Evolutionary conservation across 2,888 invertebrate species (phyloP), one percentile per base, ranked within the genome.

Genomic region (Alcis repandata): DNA sequence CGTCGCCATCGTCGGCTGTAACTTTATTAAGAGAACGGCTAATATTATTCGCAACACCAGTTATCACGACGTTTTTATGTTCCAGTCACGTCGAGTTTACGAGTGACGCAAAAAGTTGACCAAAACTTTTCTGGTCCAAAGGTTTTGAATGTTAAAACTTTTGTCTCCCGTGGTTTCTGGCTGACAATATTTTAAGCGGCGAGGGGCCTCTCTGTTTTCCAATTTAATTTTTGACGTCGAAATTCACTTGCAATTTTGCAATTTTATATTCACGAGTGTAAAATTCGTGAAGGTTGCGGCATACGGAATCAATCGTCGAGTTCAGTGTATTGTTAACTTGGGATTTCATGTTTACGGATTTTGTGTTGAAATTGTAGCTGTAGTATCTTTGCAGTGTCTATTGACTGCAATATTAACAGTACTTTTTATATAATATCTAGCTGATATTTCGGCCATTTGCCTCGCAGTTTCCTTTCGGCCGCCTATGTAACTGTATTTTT

Each of bases 101-200:
- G 63, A 53, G 57, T 48, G 40, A 56, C 20, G 51, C 57, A 60
- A 69, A 67, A 71, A 67, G 60, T 66, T 56, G 59, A 58, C 58
- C 60, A 7, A 59, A 68, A 64, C 54, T 66, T 71, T 69, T 54
- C 65, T 57, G 61, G 59, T 59, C 43, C 57, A 64, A 69, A 67
- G 67, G 57, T 68, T 69, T 53, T 66, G 69, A 67, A 67, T 67
- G 69, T 59, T 51, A 22, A 66, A 70, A 72, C 65, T 70, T 72
- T 69, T 41, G 70, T 69, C 72, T 66, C 72, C 41, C 66, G 72
- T 43, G 72, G 69, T 64, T 68, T 63, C 22, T 54, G 48, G 11
- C 19, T 45, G 60, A 69, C 62, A 70, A 69, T 64, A 63, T 69
- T 70, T 68, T 59, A 69, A 63, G 58, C 57, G 63, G 62, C 62